Base-by-base conservation (phyloP, 1,140 invertebrate species). In the Leptinotarsa texana region DNA sequence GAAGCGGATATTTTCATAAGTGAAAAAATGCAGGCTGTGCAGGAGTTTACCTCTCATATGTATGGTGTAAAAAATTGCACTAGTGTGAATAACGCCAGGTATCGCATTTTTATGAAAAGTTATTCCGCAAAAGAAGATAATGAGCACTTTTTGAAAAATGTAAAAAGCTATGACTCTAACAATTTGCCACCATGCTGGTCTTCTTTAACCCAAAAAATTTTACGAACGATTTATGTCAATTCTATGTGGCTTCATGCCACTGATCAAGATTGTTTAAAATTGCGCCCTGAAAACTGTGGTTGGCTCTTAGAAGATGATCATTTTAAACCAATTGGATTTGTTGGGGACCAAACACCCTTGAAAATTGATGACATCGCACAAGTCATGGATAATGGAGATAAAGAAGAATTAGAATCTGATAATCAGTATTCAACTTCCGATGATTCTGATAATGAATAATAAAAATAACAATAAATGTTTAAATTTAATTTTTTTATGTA, bases 241-340 rank as follows among this genome's bases (percentile, higher is more conserved):
- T 63, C 24, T 51, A 72, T 63, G 51, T 72, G 71, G 51, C 51
- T 63, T 51, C 47, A 79, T 79, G 69, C 61, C 13, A 73, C 62
- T 65, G 24, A 73, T 33, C 33, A 24, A 33, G 65, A 67, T 27
- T 67, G 65, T n/a, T 67, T 33, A 67, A 67, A 73, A 51, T 42
- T 73, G n/a, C 24, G 22, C 11, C 72, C 72, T 67, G 72, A 73
- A 63, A 65, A 73, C 22, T 73, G 72, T 47, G 72, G 72, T 66
- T 73, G 72, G 72, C 61, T 18, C 24, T 49, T 70, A 70, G 24
- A 62, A 18, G 72, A 74, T 74, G 66, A 33, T 33, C 33, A 73
- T 66, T 73, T 73, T 33, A 73, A 73, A 65, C 62, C 72, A 73
- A 65, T 42, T 17, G 72, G 63, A 33, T 73, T 73, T 42, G 33